Evolutionary conservation across 2,888 invertebrate species (phyloP).

Genomic region (Miltochrista miniata): DNA sequence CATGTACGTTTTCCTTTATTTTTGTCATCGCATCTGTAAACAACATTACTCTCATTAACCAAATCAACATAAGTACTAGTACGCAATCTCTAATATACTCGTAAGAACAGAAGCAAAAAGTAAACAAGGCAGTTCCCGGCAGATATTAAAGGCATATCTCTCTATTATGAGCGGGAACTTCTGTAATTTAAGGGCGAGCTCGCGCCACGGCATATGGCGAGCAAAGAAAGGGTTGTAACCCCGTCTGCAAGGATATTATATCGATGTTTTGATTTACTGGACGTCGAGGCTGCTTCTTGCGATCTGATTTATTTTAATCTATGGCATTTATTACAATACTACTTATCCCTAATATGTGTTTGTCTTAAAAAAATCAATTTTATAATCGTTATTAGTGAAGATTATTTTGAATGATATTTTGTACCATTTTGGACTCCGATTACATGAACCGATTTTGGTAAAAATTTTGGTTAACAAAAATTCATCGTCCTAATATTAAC

Average conservation of each 20-base stretch:
- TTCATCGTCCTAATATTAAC: too few relatives aligned
- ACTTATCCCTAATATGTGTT: too few relatives aligned
- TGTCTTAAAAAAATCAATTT: too few relatives aligned
- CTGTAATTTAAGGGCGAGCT: constrained; percentile 80
- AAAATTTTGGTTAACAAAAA: too few relatives aligned
- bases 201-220: constrained; percentile 76
- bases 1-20: not conserved
- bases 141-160: constrained; percentile 84
- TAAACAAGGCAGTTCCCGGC: constrained; percentile 78
- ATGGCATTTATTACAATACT: too few relatives aligned
- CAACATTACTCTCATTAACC: constrained; percentile 29
- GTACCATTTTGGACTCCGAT: too few relatives aligned
- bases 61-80: constrained; percentile 12
- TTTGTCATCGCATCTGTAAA: constrained; percentile 24
- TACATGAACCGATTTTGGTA: too few relatives aligned
- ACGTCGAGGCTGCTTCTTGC: too few relatives aligned
- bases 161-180: constrained; percentile 83
- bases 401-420: too few relatives aligned
- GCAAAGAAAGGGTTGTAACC: constrained; percentile 59
- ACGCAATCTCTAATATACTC: constrained; percentile 63
- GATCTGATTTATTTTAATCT: too few relatives aligned
- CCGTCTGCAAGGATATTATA: constrained; percentile 9
- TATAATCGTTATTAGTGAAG: too few relatives aligned
- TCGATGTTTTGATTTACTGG: constrained; percentile 34
- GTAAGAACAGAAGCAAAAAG: constrained; percentile 75